Conservation (phyloP, 1,140 invertebrate genomes). For the Saccostrea cuccullata region DNA sequence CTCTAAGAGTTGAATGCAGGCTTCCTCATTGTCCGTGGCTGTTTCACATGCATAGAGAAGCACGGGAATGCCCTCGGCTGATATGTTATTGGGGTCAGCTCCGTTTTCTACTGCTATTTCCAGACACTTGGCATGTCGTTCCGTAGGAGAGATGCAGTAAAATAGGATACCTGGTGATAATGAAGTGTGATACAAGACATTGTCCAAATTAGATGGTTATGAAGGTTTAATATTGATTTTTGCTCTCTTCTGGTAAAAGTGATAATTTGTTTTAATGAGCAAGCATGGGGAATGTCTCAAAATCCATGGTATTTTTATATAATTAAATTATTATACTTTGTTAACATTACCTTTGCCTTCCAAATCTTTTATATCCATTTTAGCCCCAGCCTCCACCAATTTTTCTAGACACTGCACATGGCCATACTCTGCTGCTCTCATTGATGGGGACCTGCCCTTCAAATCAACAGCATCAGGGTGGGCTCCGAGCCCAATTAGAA, state of each 20-base stretch:
- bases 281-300: neutral
- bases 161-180: slow-evolving; percentile 75
- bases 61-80: slow-evolving; percentile 75
- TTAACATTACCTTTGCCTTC: slow-evolving; percentile 76
- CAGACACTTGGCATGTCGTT: slow-evolving; percentile 76
- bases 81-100: slow-evolving; percentile 76
- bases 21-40: slow-evolving; percentile 75
- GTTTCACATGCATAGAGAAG: slow-evolving; percentile 77
- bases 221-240: neutral
- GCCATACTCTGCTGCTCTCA: slow-evolving; percentile 78
- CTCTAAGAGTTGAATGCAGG: slow-evolving; percentile 74
- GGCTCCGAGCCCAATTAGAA: slow-evolving; percentile 76
- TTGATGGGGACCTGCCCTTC: slow-evolving; percentile 76
- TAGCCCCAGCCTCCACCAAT: slow-evolving; percentile 73
- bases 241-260: no score
- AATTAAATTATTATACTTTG: no score
- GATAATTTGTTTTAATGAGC: neutral
- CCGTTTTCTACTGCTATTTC: slow-evolving; percentile 75
- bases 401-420: slow-evolving; percentile 77
- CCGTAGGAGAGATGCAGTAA: slow-evolving; percentile 76
- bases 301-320: neutral
- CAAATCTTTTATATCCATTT: slow-evolving; percentile 77
- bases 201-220: neutral
- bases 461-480: slow-evolving; percentile 79
- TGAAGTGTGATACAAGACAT: neutral